Evolutionary conservation across 2,888 invertebrate species (phyloP).

Genomic region (Drepana falcataria): DNA sequence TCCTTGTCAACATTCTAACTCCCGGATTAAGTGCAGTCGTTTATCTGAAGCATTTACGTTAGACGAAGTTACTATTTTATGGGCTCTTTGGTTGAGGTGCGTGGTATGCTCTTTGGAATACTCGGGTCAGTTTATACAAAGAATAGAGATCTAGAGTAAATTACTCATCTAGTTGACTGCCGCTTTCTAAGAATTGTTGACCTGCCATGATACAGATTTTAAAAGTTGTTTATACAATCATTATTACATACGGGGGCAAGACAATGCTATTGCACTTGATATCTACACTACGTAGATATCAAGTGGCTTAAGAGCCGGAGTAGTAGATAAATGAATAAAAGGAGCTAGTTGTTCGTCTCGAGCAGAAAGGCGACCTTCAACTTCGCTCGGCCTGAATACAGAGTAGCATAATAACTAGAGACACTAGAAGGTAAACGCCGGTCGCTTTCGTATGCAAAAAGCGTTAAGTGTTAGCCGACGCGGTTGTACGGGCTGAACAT

Average conservation of each 20-base stretch:
- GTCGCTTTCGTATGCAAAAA: conserved; percentile 77
- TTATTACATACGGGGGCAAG: conserved; percentile 13
- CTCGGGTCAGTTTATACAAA: conserved; percentile 43
- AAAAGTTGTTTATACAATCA: conserved; percentile 25
- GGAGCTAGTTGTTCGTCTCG: conserved; percentile 57
- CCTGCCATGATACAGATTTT: conserved; percentile 26
- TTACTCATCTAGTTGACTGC: conserved; percentile 30
- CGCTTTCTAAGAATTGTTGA: conserved; percentile 31
- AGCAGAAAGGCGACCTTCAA: conserved; percentile 70
- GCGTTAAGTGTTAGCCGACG: conserved; percentile 76
- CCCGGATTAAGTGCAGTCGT: conserved; percentile 70
- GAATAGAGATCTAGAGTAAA: conserved; percentile 24
- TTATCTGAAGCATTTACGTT: conserved; percentile 64
- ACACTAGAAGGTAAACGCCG: conserved; percentile 62
- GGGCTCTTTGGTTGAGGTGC: conserved; percentile 49
- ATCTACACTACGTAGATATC: conserved; percentile 20
- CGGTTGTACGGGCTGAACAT: conserved; percentile 76
- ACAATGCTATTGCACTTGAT: no score
- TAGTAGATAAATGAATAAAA: conserved; percentile 38
- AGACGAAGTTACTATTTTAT: conserved; percentile 57
- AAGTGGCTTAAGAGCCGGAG: conserved; percentile 13
- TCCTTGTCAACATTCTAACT: conserved; percentile 72
- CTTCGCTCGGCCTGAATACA: conserved; percentile 62
- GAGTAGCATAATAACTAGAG: conserved; percentile 69
- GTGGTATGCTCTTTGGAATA: conserved; percentile 52